Evolutionary conservation across 2,888 invertebrate genomes (phyloP).

Genomic region (Agrochola circellaris): DNA sequence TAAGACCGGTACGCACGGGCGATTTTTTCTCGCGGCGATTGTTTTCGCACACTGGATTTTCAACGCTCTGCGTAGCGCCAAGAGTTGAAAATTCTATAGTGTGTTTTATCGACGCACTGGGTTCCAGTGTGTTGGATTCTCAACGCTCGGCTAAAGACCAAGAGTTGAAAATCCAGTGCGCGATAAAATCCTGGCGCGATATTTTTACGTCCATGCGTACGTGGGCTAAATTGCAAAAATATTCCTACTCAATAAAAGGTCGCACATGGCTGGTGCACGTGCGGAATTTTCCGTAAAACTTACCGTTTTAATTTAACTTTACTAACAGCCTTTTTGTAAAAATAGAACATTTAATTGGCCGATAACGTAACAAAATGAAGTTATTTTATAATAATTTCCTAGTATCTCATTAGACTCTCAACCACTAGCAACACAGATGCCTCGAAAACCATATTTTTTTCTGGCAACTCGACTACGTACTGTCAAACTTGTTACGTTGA

Average conservation of each 20-base stretch:
- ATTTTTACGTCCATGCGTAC: too few relatives aligned
- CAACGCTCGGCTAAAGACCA: too few relatives aligned
- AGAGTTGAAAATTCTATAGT: too few relatives aligned
- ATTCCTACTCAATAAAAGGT: conserved; percentile 30
- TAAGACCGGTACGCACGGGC: too few relatives aligned
- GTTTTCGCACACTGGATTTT: too few relatives aligned
- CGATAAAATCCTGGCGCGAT: too few relatives aligned
- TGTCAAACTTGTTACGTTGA: conserved; percentile 69
- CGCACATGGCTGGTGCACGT: conserved; percentile 34
- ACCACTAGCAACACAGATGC: conserved; percentile 35
- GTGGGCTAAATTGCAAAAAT: conserved; percentile 11
- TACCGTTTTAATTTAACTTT: neutral
- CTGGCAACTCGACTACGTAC: conserved; percentile 24
- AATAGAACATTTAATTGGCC: neutral
- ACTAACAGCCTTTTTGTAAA: neutral
- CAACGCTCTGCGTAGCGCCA: too few relatives aligned
- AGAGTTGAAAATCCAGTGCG: too few relatives aligned
- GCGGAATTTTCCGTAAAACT: neutral
- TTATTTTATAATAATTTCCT: neutral
- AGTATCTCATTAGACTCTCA: too few relatives aligned
- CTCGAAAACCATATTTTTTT: neutral
- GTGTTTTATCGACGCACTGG: too few relatives aligned
- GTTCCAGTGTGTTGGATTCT: too few relatives aligned
- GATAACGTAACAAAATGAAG: neutral
- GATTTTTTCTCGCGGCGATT: too few relatives aligned